A percentile compares a stretch with the other conserved stretches of the same genome.
Conservation (phyloP, 2,888 invertebrate species). For the Caenorhabditis doughertyi region DNA sequence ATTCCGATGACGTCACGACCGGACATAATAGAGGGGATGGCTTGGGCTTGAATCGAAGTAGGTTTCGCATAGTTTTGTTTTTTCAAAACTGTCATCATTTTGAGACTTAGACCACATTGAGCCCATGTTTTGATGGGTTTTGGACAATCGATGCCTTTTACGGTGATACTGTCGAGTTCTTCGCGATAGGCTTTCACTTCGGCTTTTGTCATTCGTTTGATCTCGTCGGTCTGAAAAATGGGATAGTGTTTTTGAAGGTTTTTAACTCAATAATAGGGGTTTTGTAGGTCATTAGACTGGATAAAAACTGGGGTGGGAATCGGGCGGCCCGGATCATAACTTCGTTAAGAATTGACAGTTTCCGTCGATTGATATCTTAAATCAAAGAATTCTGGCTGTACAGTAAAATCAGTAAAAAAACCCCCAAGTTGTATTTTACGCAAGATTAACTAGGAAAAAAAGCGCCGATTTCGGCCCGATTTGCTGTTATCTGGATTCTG, state of each 20-base stretch:
- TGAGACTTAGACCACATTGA: constrained; percentile 97
- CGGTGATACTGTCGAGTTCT: constrained; percentile 95
- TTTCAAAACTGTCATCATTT: constrained; percentile 93
- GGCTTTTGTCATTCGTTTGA: constrained; percentile 92
- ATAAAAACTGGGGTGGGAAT: no score
- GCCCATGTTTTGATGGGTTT: constrained; percentile 97
- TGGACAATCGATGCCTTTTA: constrained; percentile 85
- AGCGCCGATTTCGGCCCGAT: no score
- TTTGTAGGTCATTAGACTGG: no score
- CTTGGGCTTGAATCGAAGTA: constrained; percentile 98
- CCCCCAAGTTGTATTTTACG: no score
- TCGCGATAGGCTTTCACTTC: constrained; percentile 84
- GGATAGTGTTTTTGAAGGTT: neutral
- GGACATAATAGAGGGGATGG: constrained; percentile 92
- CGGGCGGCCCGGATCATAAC: no score
- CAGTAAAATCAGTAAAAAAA: no score
- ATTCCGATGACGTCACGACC: constrained; percentile 87
- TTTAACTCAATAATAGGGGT: no score
- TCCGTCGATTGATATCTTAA: no score
- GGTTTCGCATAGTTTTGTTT: constrained; percentile 94
- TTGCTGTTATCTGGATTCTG: no score
- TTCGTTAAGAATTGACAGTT: no score
- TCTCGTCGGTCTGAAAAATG: constrained; percentile 87
- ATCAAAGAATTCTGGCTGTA: no score
- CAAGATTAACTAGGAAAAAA: no score